phyloP scores from a whole-genome alignment of 2,888 invertebrate genomes.

The Synergus japonicus region DNA sequence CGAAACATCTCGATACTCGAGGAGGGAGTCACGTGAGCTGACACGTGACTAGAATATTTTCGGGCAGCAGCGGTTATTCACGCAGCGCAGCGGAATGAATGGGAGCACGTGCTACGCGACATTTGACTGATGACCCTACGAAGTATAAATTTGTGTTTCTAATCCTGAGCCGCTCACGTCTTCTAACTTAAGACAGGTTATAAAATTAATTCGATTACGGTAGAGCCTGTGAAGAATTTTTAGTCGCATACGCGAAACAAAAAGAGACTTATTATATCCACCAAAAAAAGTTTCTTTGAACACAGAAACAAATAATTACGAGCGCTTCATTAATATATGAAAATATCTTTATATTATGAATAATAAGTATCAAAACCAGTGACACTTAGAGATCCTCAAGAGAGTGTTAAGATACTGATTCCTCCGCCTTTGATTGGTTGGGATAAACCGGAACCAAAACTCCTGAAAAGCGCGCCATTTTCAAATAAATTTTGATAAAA shows the following conservation, averaged over 20 bases:
- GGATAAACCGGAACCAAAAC: too few relatives aligned
- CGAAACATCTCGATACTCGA: conserved; percentile 20
- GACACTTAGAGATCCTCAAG: too few relatives aligned
- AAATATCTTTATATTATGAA: too few relatives aligned
- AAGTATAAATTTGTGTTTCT: conserved; percentile 66
- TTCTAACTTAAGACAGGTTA: conserved; percentile 32
- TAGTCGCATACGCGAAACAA: conserved; percentile 19
- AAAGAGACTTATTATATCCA: too few relatives aligned
- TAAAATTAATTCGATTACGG: conserved; percentile 52
- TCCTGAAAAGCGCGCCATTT: too few relatives aligned
- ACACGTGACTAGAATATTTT: conserved; percentile 69
- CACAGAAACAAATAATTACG: too few relatives aligned
- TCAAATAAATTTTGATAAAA: too few relatives aligned
- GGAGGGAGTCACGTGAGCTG: conserved; percentile 52
- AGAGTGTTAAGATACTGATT: too few relatives aligned
- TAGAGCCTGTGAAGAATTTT: conserved; percentile 50
- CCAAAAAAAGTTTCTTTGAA: too few relatives aligned
- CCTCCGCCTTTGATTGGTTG: too few relatives aligned
- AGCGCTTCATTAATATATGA: too few relatives aligned
- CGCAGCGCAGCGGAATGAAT: conserved; percentile 76
- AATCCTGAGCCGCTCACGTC: conserved; percentile 60
- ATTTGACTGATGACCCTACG: conserved; percentile 72
- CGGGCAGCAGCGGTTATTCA: conserved; percentile 70
- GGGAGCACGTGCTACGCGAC: conserved; percentile 71
- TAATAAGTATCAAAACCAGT: too few relatives aligned